Base-by-base conservation (phyloP, 1,140 invertebrate genomes). In the Ruditapes philippinarum region DNA sequence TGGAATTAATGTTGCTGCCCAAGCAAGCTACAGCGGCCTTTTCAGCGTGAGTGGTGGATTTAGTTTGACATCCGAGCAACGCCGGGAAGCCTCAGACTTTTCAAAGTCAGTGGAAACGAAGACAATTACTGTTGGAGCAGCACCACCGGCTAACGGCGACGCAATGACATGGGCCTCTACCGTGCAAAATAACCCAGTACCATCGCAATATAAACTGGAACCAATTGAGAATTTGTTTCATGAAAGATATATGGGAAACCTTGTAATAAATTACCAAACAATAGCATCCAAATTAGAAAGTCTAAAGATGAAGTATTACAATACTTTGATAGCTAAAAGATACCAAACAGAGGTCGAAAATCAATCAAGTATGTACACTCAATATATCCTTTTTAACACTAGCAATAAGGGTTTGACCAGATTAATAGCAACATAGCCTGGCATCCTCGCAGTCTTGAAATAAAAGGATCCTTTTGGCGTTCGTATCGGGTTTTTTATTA, bases 41-140 rank as follows among this genome's bases (percentile, higher is more conserved):
- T 38, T 82, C 19, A 82, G 38, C 40, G 60, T 68, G 3, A 51
- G 80, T 40, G 80, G 54, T 38, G 80, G 80, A 9, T 82, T 82
- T 38, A 42, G 60, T 45, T 25, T 82, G 38, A 51, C 65, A 17
- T 25, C 54, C n/a, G 31, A 62, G 7, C 54, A 65, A 25, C 36
- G 42, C 2, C 28, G 45, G 12, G 36, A 51, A 14, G 80, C 60
- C 7, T 65, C 36, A 4, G 28, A 82, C 5, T 82, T 82, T 82
- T 31, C 31, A 22, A 68, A 68, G n/a, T 22, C n/a, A 22, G 78
- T 80, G 5, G 78, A 80, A 40, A 80, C 78, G 22, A 80, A 31
- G 31, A 80, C 78, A 1, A 57, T 80, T 28, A 80, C 45, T 25
- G 51, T 54, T 12, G 78, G 78, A 1, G 78, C 78, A 28, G 78